Conservation (phyloP, 2,888 invertebrate species). For the Busseola fusca region DNA sequence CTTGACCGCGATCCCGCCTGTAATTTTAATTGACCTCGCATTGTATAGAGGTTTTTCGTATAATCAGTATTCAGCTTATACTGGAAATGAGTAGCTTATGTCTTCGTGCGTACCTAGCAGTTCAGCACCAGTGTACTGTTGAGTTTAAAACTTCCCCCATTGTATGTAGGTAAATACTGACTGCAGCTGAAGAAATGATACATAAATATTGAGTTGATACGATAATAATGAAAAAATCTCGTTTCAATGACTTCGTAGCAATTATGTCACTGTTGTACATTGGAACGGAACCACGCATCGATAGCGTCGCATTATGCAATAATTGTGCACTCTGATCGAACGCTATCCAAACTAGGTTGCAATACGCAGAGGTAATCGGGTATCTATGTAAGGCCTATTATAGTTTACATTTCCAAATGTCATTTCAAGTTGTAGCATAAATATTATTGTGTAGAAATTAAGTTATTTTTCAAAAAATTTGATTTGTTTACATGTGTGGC, state of each 20-base stretch:
- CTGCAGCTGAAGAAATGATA: neutral
- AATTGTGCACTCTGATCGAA: conserved; percentile 23
- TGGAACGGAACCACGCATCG: conserved; percentile 30
- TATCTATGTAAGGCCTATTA: neutral
- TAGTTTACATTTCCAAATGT: no score
- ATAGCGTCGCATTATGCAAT: conserved; percentile 13
- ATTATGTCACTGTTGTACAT: conserved; percentile 18
- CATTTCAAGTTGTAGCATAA: no score
- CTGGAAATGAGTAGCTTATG: neutral
- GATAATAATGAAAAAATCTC: conserved; percentile 13
- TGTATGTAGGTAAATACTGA: neutral
- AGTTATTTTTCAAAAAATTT: no score
- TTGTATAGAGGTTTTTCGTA: no score
- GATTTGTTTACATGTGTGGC: no score
- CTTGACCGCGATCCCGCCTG: no score
- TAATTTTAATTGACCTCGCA: no score
- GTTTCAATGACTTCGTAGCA: neutral
- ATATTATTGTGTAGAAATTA: no score
- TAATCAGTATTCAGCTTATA: neutral
- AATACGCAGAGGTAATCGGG: neutral
- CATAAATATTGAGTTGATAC: neutral
- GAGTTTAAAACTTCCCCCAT: neutral
- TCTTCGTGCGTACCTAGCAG: neutral
- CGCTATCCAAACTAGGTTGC: conserved; percentile 13
- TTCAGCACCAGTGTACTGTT: neutral